Base-by-base conservation (phyloP, 2,888 invertebrate genomes). In the Mamestra brassicae region DNA sequence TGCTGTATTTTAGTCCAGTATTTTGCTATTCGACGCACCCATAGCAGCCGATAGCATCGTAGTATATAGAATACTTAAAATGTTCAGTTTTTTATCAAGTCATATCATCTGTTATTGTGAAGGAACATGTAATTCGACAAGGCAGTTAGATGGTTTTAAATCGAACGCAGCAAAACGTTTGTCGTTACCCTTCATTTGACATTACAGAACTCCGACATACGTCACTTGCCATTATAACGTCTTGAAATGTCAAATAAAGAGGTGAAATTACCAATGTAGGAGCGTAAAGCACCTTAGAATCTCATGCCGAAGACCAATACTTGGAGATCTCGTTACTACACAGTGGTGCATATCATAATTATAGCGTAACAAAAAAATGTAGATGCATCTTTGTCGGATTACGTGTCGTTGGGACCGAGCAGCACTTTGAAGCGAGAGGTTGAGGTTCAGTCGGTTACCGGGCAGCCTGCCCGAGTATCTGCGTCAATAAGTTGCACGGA, bases 201-300 rank as follows among this genome's bases (percentile, higher is more conserved):
- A 77, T 77, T 62, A 61, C 34, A 75, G 42, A 61, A 71, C 72
- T 52, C 47, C 73, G 76, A 83, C 74, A n/a, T 60, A 50, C 38
- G 79, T 79, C 78, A 85, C 85, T 84, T 84, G 85, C 83, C 83
- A 85, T 75, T 84, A 61, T 60, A 79, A 67, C 55, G 71, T 76
- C 54, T 26, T 55, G 38, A 45, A 82, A 76, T 78, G 74, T 84
- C 78, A 72, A 76, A 70, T 58, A 17, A 64, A 74, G 63, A 65
- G 26, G 61, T 62, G 15, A 34, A 58, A n/a, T 38, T 15, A 50
- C 47, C 58, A 54, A 34, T 64, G 50, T 68, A 26, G 38, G 38
- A 68, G 45, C 11, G 10, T 55, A 50, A 60, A 68, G 54, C 73
- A 64, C 65, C 38, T 68, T 73, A 54, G 64, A 78, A 85, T 84